A percentile compares a stretch with the other conserved stretches of the same genome.
Conservation (phyloP, 2,888 invertebrate species). For the Mesorhabditis sp. region DNA sequence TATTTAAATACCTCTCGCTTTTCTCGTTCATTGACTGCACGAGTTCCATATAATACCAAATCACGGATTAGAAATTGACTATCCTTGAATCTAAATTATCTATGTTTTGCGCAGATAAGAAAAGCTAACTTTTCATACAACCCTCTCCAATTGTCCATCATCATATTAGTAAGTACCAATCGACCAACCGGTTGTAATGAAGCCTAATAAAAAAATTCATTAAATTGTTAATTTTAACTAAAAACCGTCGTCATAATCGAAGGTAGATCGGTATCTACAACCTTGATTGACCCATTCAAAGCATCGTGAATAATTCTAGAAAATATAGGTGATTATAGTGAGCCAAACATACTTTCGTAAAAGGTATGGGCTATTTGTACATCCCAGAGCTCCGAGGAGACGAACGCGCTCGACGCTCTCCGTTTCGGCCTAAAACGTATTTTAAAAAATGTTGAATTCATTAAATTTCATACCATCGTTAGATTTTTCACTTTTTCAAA, state of each 20-base stretch:
- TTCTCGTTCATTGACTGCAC: background rate
- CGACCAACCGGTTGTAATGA: constrained; percentile 23
- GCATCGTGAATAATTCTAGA: background rate
- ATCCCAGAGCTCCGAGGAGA: background rate
- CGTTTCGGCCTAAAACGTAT: background rate
- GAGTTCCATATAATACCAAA: background rate
- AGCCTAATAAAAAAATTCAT: background rate
- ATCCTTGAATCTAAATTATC: background rate
- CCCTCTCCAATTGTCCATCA: constrained; percentile 33
- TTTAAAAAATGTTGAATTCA: too few relatives aligned
- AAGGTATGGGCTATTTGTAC: background rate
- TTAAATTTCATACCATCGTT: background rate
- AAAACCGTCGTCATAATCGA: too few relatives aligned
- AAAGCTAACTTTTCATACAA: constrained; percentile 11
- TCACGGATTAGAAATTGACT: background rate
- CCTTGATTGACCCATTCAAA: too few relatives aligned
- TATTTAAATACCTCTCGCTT: background rate
- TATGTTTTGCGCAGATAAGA: background rate
- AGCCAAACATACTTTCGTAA: background rate
- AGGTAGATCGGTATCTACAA: too few relatives aligned
- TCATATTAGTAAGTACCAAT: constrained; percentile 27
- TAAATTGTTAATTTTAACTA: too few relatives aligned
- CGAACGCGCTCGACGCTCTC: background rate
- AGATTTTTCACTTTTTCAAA: constrained; percentile 20
- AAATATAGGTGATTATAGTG: background rate